Evolutionary conservation across 92 coral and sea anemone genomes (phyloP).

Genomic region (Desmophyllum pertusum): DNA sequence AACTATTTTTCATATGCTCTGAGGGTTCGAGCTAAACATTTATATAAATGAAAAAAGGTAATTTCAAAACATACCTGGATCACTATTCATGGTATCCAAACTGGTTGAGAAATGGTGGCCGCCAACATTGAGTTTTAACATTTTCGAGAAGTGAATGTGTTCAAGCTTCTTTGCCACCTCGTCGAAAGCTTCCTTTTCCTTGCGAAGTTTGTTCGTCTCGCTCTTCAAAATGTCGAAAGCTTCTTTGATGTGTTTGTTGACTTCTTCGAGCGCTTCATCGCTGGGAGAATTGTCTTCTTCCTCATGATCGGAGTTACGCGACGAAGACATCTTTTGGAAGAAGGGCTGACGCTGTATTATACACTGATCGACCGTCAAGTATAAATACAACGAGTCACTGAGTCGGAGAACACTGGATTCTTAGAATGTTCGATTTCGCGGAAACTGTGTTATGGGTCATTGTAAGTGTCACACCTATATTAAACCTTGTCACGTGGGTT

Average conservation of each 20-base stretch:
- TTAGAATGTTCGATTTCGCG: background rate
- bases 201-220: constrained; percentile 24
- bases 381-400: background rate
- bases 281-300: background rate
- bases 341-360: background rate
- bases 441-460: too few species aligned
- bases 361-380: background rate
- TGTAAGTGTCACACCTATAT: too few species aligned
- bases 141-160: constrained; percentile 61
- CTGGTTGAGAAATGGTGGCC: constrained; percentile 10
- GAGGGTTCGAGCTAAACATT: background rate
- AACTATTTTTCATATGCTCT: too few species aligned
- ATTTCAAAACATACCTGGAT: constrained; percentile 6
- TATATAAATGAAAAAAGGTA: background rate
- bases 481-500: too few species aligned
- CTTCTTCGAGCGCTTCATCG: background rate
- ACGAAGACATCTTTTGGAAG: background rate
- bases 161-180: constrained; percentile 57
- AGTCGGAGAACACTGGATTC: too few species aligned
- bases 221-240: background rate
- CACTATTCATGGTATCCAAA: background rate
- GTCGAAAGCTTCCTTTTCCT: constrained; percentile 62
- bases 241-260: background rate
- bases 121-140: constrained; percentile 41
- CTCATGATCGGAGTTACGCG: background rate